A percentile compares a stretch with the other conserved stretches of the same genome.
Conservation (phyloP, 2,797 vertebrate genomes). For the Fratercula arctica region DNA sequence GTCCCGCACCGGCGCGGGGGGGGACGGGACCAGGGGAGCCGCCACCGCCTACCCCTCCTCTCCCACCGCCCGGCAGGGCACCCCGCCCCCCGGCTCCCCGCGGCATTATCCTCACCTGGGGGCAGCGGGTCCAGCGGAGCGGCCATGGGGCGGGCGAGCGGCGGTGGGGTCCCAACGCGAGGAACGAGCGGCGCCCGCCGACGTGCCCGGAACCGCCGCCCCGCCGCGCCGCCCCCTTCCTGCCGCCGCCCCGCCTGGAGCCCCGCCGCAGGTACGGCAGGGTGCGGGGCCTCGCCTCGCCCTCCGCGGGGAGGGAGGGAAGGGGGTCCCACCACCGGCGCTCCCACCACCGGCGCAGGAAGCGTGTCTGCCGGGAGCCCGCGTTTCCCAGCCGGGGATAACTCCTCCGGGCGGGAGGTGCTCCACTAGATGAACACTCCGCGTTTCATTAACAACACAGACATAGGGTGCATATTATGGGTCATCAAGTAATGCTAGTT, state of each 20-base stretch:
- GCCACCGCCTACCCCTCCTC: not conserved
- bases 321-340: not conserved
- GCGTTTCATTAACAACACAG: too few relatives aligned
- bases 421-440: fast-evolving
- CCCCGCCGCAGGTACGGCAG: conserved; percentile 19
- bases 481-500: fast-evolving
- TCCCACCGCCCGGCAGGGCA: not conserved
- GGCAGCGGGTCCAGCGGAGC: conserved; percentile 56
- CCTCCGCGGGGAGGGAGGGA: not conserved
- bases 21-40: too few relatives aligned
- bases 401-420: not conserved
- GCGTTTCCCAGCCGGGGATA: not conserved
- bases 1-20: not conserved
- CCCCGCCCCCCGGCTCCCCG: not conserved
- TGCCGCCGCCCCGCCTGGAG: not conserved
- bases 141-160: conserved; percentile 51
- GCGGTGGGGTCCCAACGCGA: not conserved
- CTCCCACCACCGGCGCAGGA: too few relatives aligned
- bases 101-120: conserved; percentile 50
- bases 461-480: fast-evolving
- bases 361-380: not conserved
- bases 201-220: conserved; percentile 33
- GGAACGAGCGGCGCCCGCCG: not conserved
- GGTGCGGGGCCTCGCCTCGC: not conserved
- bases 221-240: conserved; percentile 24